Evolutionary conservation across 2,797 vertebrate species (phyloP).

Genomic region (Schizothorax lantsangensis): DNA sequence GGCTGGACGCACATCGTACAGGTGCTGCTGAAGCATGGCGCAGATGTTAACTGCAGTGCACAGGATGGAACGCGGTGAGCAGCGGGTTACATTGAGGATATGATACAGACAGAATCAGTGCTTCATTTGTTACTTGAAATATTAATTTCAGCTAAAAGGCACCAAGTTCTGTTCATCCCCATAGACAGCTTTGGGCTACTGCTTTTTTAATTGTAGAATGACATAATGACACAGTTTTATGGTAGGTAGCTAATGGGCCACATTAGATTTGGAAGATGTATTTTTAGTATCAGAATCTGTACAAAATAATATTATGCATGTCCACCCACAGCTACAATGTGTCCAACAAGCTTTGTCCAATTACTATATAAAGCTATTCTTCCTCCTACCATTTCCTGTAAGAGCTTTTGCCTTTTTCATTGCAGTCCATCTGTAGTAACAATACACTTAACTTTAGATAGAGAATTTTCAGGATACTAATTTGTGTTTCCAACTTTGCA

Average conservation of each 20-base stretch:
- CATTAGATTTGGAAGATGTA: slow-evolving; percentile 1
- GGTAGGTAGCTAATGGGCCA: slow-evolving; percentile 16
- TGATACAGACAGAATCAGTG: background rate
- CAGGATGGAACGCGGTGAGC: slow-evolving; percentile 96
- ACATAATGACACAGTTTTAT: slow-evolving; percentile 1
- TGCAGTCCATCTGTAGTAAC: background rate
- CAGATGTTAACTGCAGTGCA: slow-evolving; percentile 96
- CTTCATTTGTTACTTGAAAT: background rate
- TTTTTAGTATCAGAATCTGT: slow-evolving; percentile 14
- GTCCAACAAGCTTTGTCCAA: slow-evolving; percentile 21
- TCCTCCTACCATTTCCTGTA: slow-evolving; percentile 11
- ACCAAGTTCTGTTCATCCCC: background rate
- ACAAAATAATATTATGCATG: background rate
- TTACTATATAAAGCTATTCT: background rate
- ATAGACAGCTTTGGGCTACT: slow-evolving; percentile 1
- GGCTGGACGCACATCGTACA: slow-evolving; percentile 95
- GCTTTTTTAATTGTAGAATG: slow-evolving; percentile 4
- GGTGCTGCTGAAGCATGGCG: slow-evolving; percentile 91
- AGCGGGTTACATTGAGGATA: background rate
- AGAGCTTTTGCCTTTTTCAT: slow-evolving; percentile 6
- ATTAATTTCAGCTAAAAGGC: background rate
- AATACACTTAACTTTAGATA: background rate
- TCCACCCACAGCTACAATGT: slow-evolving; percentile 35
- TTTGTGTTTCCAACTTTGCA: slow-evolving; percentile 62
- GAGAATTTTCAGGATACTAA: background rate